Percentiles rank a stretch among this genome's conserved stretches.
Evolutionary conservation across 2,113 vertebrate genomes (phyloP).

Genomic region (Donacobius atricapilla): DNA sequence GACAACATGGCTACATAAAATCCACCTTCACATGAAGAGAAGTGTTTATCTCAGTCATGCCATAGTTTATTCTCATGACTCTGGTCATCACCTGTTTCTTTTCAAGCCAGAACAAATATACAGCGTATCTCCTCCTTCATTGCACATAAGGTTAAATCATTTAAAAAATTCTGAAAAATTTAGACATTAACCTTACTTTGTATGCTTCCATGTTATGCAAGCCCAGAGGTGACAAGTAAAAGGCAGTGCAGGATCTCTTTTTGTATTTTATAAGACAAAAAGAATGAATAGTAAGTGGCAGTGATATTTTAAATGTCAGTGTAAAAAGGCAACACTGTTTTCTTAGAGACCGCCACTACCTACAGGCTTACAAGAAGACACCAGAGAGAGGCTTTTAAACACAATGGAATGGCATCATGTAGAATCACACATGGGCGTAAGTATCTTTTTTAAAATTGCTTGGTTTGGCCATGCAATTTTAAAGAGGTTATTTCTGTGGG

Average conservation of each 20-base stretch:
- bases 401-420: not conserved
- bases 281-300: not conserved
- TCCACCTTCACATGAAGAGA: not conserved
- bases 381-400: not conserved
- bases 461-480: not conserved
- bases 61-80: not conserved
- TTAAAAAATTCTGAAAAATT: not conserved
- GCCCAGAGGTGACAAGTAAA: not conserved
- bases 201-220: not conserved
- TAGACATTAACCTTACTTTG: not conserved
- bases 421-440: not conserved
- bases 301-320: not conserved
- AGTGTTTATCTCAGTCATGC: not conserved
- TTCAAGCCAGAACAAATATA: not conserved
- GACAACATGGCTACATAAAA: not conserved
- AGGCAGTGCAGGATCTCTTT: not conserved
- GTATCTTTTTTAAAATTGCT: not conserved
- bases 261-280: not conserved
- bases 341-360: not conserved
- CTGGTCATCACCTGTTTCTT: not conserved
- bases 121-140: not conserved
- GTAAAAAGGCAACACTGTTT: not conserved
- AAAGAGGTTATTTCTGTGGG: not conserved
- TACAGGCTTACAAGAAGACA: not conserved
- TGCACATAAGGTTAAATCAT: not conserved